phyloP scores from a whole-genome alignment of 2,888 invertebrate species.

The Actias luna region DNA sequence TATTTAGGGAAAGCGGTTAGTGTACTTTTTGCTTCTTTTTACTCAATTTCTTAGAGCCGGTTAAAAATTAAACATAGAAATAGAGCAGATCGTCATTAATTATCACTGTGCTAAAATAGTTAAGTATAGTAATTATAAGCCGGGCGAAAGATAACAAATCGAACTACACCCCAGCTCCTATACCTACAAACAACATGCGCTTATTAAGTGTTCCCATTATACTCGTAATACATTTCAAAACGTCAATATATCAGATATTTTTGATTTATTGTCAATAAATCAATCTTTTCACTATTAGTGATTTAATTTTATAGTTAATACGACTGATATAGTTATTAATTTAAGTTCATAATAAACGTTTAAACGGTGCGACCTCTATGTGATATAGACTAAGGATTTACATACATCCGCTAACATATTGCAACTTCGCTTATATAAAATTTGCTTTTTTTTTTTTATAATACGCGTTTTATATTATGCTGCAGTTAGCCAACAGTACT shows the following conservation, averaged over 20 bases:
- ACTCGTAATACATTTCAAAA: not conserved
- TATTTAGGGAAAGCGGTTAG: no score
- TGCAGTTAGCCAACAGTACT: no score
- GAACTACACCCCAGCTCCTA: not conserved
- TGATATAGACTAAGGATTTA: not conserved
- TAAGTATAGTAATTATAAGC: not conserved
- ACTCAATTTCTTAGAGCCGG: not conserved
- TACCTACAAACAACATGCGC: no score
- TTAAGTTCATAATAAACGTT: no score
- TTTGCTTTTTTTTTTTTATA: not conserved
- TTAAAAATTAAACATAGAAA: not conserved
- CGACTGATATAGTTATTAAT: no score
- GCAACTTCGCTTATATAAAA: not conserved
- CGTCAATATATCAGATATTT: not conserved
- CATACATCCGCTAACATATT: not conserved
- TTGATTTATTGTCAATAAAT: not conserved
- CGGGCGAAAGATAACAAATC: not conserved
- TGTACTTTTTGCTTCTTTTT: no score
- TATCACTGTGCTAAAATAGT: not conserved
- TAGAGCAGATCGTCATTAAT: not conserved
- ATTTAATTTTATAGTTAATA: not conserved
- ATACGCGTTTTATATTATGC: no score
- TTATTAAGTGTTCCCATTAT: no score
- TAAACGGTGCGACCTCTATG: no score
- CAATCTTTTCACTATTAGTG: not conserved